Base-by-base conservation (phyloP, 2,797 vertebrate genomes). In the Enteromius viviparus region DNA sequence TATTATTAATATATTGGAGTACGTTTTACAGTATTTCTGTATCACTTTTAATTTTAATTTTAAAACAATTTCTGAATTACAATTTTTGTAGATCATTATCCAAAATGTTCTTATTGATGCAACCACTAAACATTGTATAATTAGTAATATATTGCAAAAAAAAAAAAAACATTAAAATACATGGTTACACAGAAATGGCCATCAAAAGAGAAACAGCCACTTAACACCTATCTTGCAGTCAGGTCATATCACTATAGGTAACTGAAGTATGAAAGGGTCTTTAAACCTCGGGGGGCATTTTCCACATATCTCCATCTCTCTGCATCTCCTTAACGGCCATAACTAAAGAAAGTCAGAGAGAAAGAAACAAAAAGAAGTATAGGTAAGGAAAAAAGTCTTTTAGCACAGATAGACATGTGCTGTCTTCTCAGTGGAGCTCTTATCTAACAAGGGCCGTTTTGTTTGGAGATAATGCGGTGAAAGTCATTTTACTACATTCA, bases 341-440 rank as follows among this genome's bases (percentile, higher is more conserved):
- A 23, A 21, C 91, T 90, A 92, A 92, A 92, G 89, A 87, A 68
- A 85, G 87, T 55, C 29, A 69, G 87, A 42, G 51, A 66, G 42
- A 23, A 29, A 60, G 47, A 47, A 37, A 65, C 21, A 76, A 55
- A 47, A 26, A 68, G n/a, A 47, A 42, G 62, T 76, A 80, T 92
- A 92, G 91, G 90, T 90, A 90, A 93, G 91, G 92, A 93, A 91
- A 85, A 86, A 91, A 88, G 88, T 90, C 88, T 90, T 92, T 88
- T 92, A 91, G 91, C 91, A 90, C 90, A 91, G 92, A 91, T 94
- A 93, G 92, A 91, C 92, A 1, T 91, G 93, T 92, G 91, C 92
- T 76, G 92, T 93, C 93, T 60, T 69, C 34, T 29, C 26, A 37
- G 55, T 6, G 53, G 26, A 93, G 92, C 89, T 85, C 92, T 90